Percentiles rank a stretch among this genome's conserved stretches.
Evolutionary conservation across 2,888 invertebrate species (phyloP).

Genomic region (Kryphioiulus occultus): DNA sequence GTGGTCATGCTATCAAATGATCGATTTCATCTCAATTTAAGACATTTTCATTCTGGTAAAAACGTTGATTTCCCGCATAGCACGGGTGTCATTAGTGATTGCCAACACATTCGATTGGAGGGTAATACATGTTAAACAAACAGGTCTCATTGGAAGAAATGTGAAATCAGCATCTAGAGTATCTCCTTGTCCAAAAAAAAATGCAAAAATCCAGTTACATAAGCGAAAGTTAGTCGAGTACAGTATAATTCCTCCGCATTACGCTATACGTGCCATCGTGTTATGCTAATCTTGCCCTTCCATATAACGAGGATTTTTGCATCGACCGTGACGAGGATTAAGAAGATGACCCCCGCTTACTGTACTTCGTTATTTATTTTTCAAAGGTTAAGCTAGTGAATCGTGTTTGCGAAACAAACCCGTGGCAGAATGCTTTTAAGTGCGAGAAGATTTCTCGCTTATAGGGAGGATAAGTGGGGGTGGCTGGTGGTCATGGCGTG

Average conservation of each 20-base stretch:
- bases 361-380: constrained; percentile 11
- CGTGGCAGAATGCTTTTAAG: not conserved
- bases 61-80: not conserved
- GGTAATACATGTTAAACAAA: too few species aligned
- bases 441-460: constrained; percentile 18
- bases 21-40: too few species aligned
- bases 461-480: not conserved
- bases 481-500: constrained; percentile 15
- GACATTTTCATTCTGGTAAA: too few species aligned
- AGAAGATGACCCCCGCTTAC: not conserved
- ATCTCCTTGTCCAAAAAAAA: too few species aligned
- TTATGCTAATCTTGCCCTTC: not conserved
- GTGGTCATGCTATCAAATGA: too few species aligned
- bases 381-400: not conserved
- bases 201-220: not conserved
- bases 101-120: too few species aligned
- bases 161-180: too few species aligned
- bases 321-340: not conserved
- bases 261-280: not conserved
- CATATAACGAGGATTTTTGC: not conserved
- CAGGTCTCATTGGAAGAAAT: too few species aligned
- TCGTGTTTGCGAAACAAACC: constrained; percentile 12
- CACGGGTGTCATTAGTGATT: not conserved
- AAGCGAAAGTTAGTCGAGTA: not conserved
- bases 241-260: not conserved